Conservation (phyloP, 37 sponge, comb jelly and placozoan genomes). For the Dysidea cf. avara region DNA sequence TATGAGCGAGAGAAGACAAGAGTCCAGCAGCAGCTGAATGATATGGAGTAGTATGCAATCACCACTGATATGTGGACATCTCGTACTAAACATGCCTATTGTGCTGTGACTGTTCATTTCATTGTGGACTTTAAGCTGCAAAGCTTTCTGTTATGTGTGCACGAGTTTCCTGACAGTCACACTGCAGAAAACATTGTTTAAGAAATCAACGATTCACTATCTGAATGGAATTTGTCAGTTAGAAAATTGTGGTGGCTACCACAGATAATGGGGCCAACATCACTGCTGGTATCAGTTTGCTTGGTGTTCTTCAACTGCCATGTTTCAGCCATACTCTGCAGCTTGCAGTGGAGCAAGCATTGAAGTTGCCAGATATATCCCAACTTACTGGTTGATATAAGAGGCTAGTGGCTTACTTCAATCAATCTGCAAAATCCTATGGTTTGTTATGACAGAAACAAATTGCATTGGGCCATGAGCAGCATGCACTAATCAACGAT, state of each 20-base stretch:
- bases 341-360: too few relatives aligned
- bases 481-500: slow-evolving; percentile 13
- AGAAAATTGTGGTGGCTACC: neutral
- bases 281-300: slow-evolving; percentile 3
- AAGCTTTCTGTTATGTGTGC: slow-evolving; percentile 14
- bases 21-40: slow-evolving; percentile 2
- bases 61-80: slow-evolving; percentile 48
- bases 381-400: too few relatives aligned
- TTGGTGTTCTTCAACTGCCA: neutral
- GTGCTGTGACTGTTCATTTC: slow-evolving; percentile 23
- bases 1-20: slow-evolving; percentile 12
- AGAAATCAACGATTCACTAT: slow-evolving; percentile 7
- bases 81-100: slow-evolving; percentile 33
- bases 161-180: slow-evolving; percentile 34
- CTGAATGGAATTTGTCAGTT: slow-evolving; percentile 7
- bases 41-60: neutral
- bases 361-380: neutral
- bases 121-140: slow-evolving; percentile 12
- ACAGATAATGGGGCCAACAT: slow-evolving; percentile 13
- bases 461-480: neutral
- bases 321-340: neutral
- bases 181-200: slow-evolving; percentile 29
- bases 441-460: slow-evolving; percentile 18
- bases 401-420: neutral
- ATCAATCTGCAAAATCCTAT: slow-evolving; percentile 17